These are phyloP conservation scores for Drosophila persimilis DNA, from an alignment of 1,140 invertebrate species.

Conservation along the genomic window DNA sequence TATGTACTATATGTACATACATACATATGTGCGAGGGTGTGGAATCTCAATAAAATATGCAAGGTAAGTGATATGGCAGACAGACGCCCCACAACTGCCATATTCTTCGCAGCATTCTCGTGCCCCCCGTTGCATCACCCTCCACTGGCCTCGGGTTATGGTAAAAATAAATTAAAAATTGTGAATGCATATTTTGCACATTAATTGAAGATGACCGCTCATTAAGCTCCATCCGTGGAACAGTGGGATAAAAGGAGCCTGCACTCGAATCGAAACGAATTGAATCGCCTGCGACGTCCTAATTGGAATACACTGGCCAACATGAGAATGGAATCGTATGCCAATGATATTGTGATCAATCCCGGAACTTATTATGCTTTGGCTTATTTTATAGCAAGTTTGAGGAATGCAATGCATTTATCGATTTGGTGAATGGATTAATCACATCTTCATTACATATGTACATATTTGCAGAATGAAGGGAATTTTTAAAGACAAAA, in stretches of 20 bases:
- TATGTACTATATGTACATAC: too few relatives aligned
- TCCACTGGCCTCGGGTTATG: neutral
- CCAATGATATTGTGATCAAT: too few relatives aligned
- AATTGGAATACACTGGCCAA: constrained; percentile 43
- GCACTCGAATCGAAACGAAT: constrained; percentile 45
- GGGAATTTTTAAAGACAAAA: too few relatives aligned
- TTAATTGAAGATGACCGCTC: constrained; percentile 65
- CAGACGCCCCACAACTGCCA: neutral
- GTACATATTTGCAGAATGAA: too few relatives aligned
- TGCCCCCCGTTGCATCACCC: neutral
- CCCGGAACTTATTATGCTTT: too few relatives aligned
- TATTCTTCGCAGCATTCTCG: neutral
- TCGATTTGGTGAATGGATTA: too few relatives aligned
- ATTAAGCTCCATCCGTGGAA: constrained; percentile 42
- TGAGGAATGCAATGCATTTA: too few relatives aligned
- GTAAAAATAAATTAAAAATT: constrained; percentile 55
- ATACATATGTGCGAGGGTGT: constrained; percentile 27
- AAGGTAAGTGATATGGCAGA: constrained; percentile 53
- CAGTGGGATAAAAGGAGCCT: constrained; percentile 51
- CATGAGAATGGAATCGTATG: neutral
- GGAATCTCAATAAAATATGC: constrained; percentile 79
- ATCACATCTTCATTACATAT: too few relatives aligned
- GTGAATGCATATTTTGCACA: constrained; percentile 58
- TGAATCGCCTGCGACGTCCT: constrained; percentile 43
- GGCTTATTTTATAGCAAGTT: too few relatives aligned